A percentile compares a stretch with the other conserved stretches of the same genome.
Conservation (phyloP, 2,797 vertebrate species). For the Dendrocincla tyrannina region DNA sequence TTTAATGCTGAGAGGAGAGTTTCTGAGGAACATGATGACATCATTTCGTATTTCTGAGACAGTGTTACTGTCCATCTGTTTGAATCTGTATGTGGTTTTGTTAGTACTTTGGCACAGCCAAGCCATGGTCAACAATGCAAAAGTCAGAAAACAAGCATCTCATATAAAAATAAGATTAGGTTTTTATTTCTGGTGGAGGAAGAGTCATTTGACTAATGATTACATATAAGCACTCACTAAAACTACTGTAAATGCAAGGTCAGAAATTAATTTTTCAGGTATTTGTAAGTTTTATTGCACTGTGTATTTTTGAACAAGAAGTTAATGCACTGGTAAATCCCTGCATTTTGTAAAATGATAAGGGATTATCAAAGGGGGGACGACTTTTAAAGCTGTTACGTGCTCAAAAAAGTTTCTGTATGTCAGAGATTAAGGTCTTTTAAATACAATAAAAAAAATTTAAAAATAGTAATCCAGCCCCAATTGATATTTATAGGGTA, state of each 20-base stretch:
- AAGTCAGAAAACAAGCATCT: slow-evolving; percentile 54
- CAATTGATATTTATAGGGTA: not conserved
- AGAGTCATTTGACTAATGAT: slow-evolving; percentile 45
- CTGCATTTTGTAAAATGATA: slow-evolving; percentile 49
- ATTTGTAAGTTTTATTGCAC: slow-evolving; percentile 64
- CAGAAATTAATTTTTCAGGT: slow-evolving; percentile 61
- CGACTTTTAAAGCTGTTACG: slow-evolving; percentile 4
- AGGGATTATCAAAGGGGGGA: slow-evolving; percentile 21
- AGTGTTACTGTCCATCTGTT: slow-evolving; percentile 34
- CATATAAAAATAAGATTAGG: slow-evolving; percentile 55
- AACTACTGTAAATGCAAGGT: slow-evolving; percentile 66
- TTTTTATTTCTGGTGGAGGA: slow-evolving; percentile 67
- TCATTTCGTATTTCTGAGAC: slow-evolving; percentile 28
- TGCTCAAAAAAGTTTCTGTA: not conserved
- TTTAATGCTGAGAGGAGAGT: not conserved
- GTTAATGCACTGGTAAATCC: slow-evolving; percentile 56
- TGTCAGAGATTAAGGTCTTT: not conserved
- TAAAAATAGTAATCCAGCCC: not conserved
- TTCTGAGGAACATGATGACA: not conserved
- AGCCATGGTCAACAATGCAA: slow-evolving; percentile 26
- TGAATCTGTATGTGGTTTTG: slow-evolving; percentile 52
- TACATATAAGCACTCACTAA: slow-evolving; percentile 56
- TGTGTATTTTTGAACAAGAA: slow-evolving; percentile 56
- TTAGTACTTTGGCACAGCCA: slow-evolving; percentile 33
- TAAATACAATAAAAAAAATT: not conserved